A percentile compares a stretch with the other conserved stretches of the same genome.
Conservation (phyloP, 2,113 vertebrate genomes). For the Ranitomeya variabilis region DNA sequence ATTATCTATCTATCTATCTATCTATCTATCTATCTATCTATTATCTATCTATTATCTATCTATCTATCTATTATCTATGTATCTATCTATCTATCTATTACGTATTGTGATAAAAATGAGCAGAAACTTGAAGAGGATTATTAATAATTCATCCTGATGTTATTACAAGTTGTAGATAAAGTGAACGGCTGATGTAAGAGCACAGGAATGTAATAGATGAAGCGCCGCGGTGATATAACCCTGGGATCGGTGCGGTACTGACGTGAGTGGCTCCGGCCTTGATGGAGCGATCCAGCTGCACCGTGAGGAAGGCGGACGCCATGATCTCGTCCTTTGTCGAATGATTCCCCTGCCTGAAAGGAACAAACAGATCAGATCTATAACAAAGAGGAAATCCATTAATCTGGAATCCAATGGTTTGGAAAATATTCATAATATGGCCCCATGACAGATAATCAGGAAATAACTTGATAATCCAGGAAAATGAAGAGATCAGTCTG, state of each 20-base stretch:
- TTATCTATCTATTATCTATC: too few relatives aligned
- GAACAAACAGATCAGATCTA: neutral
- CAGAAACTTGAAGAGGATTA: neutral
- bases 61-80: too few relatives aligned
- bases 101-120: too few relatives aligned
- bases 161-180: neutral
- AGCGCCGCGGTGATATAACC: neutral
- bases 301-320: conserved; percentile 87
- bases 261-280: conserved; percentile 86
- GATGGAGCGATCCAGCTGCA: conserved; percentile 82
- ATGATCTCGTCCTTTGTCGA: conserved; percentile 83
- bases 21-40: too few relatives aligned
- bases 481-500: too few relatives aligned
- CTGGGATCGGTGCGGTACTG: conserved; percentile 36
- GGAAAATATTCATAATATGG: too few relatives aligned
- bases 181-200: neutral
- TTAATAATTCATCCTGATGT: neutral
- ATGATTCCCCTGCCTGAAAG: conserved; percentile 83
- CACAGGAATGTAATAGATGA: neutral
- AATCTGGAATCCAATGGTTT: neutral
- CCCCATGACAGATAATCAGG: too few relatives aligned
- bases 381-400: neutral
- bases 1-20: too few relatives aligned
- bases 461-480: too few relatives aligned
- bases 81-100: too few relatives aligned